These are phyloP conservation scores for Bos javanicus DNA, from an alignment of 2,113 vertebrate species.

Conservation along the genomic window DNA sequence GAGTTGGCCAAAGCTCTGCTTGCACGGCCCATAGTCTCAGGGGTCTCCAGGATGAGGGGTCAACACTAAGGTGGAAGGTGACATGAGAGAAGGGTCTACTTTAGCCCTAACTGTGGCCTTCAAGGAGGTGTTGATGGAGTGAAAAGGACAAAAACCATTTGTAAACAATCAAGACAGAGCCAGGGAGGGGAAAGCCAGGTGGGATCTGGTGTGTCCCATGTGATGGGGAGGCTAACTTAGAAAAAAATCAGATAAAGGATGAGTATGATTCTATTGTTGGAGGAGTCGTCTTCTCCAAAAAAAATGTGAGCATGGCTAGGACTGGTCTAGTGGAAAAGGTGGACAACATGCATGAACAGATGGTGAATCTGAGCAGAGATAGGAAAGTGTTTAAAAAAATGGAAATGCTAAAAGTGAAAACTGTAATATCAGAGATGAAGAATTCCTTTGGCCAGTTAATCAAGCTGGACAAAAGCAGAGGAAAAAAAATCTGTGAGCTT, in stretches of 20 bases:
- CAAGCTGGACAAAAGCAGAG: constrained; percentile 1
- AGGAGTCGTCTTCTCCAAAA: background rate
- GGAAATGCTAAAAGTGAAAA: background rate
- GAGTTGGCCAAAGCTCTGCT: background rate
- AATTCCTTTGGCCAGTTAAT: constrained; percentile 19
- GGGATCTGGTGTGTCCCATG: background rate
- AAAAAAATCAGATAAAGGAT: background rate
- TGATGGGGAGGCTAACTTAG: background rate
- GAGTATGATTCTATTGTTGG: background rate
- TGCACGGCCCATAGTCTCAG: background rate
- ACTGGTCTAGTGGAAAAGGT: background rate
- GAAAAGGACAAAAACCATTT: background rate
- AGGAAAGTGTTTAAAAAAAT: background rate
- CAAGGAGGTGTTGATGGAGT: background rate
- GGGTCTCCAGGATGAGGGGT: background rate
- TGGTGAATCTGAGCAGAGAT: background rate
- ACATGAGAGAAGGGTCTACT: background rate
- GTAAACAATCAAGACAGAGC: background rate
- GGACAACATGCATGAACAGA: background rate
- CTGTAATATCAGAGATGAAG: background rate
- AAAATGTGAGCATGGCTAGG: background rate
- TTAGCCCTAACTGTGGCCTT: background rate
- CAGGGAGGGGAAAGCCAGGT: background rate
- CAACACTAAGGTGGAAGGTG: background rate
- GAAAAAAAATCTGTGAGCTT: background rate